Base-by-base conservation (phyloP, 2,888 invertebrate genomes). In the Agrotis puta region DNA sequence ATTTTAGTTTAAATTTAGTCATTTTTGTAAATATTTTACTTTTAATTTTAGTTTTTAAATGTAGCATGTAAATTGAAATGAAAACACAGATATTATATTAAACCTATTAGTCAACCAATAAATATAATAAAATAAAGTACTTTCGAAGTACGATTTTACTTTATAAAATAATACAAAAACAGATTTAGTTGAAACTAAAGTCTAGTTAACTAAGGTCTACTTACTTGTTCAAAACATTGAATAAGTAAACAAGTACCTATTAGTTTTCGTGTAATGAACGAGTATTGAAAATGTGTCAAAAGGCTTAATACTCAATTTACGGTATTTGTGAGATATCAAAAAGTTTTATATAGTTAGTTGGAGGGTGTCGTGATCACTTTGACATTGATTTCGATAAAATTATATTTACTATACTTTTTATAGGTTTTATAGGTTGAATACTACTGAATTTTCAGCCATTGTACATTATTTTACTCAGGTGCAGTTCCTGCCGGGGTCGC, bases 251-350 rank as follows among this genome's bases (percentile, higher is more conserved):
- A 48, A 27, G 24, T 22, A n/a, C 5, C 0, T 16, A 68, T 18
- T 56, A 39, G 27, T 43, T 72, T 57, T 72, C 33, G 73, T 65
- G 16, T 13, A 20, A 33, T 64, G 48, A 48, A 54, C 20, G 13
- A 54, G 27, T 24, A 59, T 65, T 54, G 13, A 61, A 50, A 45
- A 50, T 61, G 20, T 3, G n/a, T 24, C 18, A 33, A 45, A 67
- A 67, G 48, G 74, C 54, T 74, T 50, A 56, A 9, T 68, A 48
- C 45, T 74, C 24, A 74, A 74, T 61, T 61, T 68, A 24, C 59
- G 39, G 24, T 51, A 22, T 53, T 58, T 43, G 39, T 22, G 54
- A 13, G 16, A 16, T 22, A 64, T 48, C 33, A 27, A 50, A 50
- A 56, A 50, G 14, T 50, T 20, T 11, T 22, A 22, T 47, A 27